Evolutionary conservation across 2,113 vertebrate species (phyloP).

Genomic region (Limnothrissa miodon): DNA sequence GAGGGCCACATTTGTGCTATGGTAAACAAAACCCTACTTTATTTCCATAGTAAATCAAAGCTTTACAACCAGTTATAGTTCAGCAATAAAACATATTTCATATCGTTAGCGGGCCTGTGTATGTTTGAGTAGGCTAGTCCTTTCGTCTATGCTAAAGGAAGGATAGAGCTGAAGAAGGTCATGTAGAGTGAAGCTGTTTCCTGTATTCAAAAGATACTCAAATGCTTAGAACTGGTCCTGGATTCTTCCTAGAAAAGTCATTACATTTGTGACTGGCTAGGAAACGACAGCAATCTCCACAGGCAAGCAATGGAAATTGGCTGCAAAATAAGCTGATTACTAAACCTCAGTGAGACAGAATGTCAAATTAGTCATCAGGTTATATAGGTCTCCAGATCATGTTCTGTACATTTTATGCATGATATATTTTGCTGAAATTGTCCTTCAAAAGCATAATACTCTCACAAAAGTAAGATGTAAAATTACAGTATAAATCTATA

Average conservation of each 20-base stretch:
- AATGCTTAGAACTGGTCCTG: background rate
- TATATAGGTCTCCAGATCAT: background rate
- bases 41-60: background rate
- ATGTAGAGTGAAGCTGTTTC: background rate
- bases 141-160: background rate
- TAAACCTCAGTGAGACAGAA: background rate
- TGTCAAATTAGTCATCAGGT: constrained; percentile 1
- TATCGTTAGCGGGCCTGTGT: background rate
- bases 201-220: background rate
- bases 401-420: background rate
- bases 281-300: background rate
- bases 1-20: background rate
- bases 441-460: background rate
- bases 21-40: constrained; percentile 21
- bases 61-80: background rate
- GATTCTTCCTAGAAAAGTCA: background rate
- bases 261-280: background rate
- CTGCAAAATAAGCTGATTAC: constrained; percentile 1
- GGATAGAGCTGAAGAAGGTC: background rate
- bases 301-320: background rate
- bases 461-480: background rate
- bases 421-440: background rate
- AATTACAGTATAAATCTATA: no score
- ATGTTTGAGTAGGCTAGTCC: background rate
- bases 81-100: background rate